Conservation (phyloP, 1,140 invertebrate genomes). For the Leptopilina boulardi region DNA sequence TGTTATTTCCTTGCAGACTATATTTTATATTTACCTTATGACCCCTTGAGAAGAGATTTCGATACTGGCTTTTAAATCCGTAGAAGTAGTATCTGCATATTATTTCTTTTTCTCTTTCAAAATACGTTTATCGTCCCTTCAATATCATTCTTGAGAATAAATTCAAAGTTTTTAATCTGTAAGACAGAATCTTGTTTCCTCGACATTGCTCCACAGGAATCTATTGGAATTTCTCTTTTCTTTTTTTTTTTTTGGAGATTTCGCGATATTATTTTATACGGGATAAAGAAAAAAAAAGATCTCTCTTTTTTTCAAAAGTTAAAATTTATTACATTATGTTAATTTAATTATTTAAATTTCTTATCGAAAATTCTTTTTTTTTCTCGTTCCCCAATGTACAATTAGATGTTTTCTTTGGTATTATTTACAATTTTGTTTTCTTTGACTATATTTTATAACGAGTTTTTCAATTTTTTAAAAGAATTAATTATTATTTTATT, state of each 20-base stretch:
- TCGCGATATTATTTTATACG: not conserved
- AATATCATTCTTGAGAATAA: conserved; percentile 18
- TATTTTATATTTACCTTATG: conserved; percentile 18
- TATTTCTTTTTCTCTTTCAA: not conserved
- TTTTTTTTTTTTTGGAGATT: not conserved
- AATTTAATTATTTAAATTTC: not conserved
- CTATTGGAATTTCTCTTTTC: not conserved
- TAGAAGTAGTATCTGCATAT: not conserved
- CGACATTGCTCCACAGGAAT: not conserved
- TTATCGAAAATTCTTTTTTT: not conserved
- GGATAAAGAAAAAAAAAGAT: not conserved
- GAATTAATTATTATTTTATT: too few relatives aligned
- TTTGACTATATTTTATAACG: too few relatives aligned
- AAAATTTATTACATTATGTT: not conserved
- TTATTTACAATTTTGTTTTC: too few relatives aligned
- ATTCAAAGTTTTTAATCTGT: conserved; percentile 8
- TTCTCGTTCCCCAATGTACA: too few relatives aligned
- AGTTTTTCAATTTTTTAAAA: too few relatives aligned
- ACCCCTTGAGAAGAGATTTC: conserved; percentile 5
- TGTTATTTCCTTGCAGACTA: conserved; percentile 13
- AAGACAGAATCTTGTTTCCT: conserved; percentile 2
- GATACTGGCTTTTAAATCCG: not conserved
- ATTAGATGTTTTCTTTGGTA: too few relatives aligned
- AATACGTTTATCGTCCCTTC: conserved; percentile 21
- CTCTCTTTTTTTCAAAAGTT: not conserved